Base-by-base conservation (phyloP, 2,888 invertebrate genomes). In the Steromphala cineraria region DNA sequence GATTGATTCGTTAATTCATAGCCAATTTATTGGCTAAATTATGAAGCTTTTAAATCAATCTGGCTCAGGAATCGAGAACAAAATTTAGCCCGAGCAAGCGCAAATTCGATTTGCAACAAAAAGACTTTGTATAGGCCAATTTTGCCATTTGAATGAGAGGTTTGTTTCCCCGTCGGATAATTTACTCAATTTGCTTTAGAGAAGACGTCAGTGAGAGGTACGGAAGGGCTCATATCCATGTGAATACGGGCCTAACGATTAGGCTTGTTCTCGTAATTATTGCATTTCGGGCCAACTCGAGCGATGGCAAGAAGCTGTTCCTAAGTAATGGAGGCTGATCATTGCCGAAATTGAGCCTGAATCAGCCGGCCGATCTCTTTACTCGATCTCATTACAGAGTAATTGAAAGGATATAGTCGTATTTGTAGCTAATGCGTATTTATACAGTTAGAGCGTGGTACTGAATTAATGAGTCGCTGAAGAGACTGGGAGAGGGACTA, bases 351-450 rank as follows among this genome's bases (percentile, higher is more conserved):
- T 79, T 67, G 71, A 31, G 31, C 53, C 67, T 79, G 67, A 71
- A 79, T 79, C 53, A 67, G 46, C 53, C n/a, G 53, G 67, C 53
- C 52, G 36, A 67, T 79, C 79, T 67, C 71, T 79, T 79, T 79
- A 79, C 31, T 71, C 21, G 67, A 79, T 67, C 79, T 67, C 71
- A 67, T 79, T 79, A 79, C 62, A 67, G 53, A 71, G 67, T 79
- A 79, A 79, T 79, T 67, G 79, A 79, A 79, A 79, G 79, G 79
- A 79, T 79, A 79, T 79, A 79, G 79, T 46, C 79, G 71, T 71
- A 67, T 79, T 79, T 79, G 79, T 79, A 79, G 52, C 79, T 79
- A 79, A 79, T 52, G 79, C 79, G 79, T 79, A 79, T 79, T 79
- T 67, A 79, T 79, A 79, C 79, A 71, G 71, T 67, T 52, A 36